phyloP scores from a whole-genome alignment of 1,140 invertebrate species.

The Potamilus streckersoni region DNA sequence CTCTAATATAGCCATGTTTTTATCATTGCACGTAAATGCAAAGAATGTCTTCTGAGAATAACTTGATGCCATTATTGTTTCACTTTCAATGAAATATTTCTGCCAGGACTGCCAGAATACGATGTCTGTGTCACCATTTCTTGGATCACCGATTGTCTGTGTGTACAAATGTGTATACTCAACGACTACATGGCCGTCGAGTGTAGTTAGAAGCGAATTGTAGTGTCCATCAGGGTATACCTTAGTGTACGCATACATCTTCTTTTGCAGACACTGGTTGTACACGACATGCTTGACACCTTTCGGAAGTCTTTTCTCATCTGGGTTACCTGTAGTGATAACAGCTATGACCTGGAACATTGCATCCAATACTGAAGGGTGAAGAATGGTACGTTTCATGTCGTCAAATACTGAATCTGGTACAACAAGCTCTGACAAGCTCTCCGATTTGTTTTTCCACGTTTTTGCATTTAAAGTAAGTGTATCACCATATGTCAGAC shows the following conservation, averaged over 20 bases:
- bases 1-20: too few species aligned
- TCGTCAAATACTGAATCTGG: conserved; percentile 34
- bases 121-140: too few species aligned
- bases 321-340: neutral
- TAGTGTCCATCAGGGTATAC: conserved; percentile 25
- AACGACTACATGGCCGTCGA: conserved; percentile 40
- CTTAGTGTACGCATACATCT: conserved; percentile 26
- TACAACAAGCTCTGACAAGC: conserved; percentile 35
- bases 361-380: conserved; percentile 45
- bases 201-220: conserved; percentile 34
- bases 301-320: conserved; percentile 20
- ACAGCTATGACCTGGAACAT: conserved; percentile 40
- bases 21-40: too few species aligned
- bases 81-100: too few species aligned
- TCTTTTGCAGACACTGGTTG: conserved; percentile 5
- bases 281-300: conserved; percentile 18
- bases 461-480: conserved; percentile 34
- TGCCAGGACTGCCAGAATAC: too few species aligned
- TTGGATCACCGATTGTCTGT: too few species aligned
- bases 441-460: conserved; percentile 32
- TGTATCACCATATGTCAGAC: conserved; percentile 42
- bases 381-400: conserved; percentile 34
- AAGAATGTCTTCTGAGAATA: too few species aligned
- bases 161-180: conserved; percentile 5
- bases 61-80: too few species aligned